Evolutionary conservation across 2,797 vertebrate species (phyloP), one percentile per base, ranked within the genome.

Genomic region (Hirundo rustica): DNA sequence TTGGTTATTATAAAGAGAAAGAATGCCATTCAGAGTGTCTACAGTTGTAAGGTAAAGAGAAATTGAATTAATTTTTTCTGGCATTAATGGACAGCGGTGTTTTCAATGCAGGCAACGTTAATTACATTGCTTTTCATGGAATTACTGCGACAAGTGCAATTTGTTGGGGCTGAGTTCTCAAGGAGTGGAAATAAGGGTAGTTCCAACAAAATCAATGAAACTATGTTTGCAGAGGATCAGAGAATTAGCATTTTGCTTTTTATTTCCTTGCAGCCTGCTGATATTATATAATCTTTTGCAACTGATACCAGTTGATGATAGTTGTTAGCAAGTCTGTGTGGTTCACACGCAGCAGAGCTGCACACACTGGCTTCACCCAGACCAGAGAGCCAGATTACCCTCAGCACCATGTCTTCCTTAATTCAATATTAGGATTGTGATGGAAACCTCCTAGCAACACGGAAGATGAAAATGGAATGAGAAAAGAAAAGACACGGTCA

Each of bases 361-460:
- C 45, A 70, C 38, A 32, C 15, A 42, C 44, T 96, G 84, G 64
- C 15, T 85, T 62, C 66, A 74, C 78, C 75, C 88, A 70, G 26
- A 60, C 70, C 58, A 68, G 60, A 66, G 67, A 79, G 23, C 29
- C 50, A 20, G 34, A 9, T 44, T 74, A 94, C 68, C 42, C 75
- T 88, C 88, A 75, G 78, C 71, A 80, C 62, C 73, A 30, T 9
- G 29, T 84, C 92, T 88, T 86, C 61, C 73, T 68, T 91, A 74
- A 92, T 80, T 81, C 93, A 97, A 26, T 78, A 89, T 78, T 85
- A 80, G 91, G 88, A 95, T 95, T 95, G 70, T 76, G 88, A 96
- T 93, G 84, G 95, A 96, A 97, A 96, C 88, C 81, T 80, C 92
- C 92, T 79, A 84, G 93, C 89, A 93, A 84, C 93, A 60, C 60